Percentiles rank a stretch among this genome's conserved stretches.
Conservation (phyloP, 2,888 invertebrate genomes). For the Heteromurus nitidus region DNA sequence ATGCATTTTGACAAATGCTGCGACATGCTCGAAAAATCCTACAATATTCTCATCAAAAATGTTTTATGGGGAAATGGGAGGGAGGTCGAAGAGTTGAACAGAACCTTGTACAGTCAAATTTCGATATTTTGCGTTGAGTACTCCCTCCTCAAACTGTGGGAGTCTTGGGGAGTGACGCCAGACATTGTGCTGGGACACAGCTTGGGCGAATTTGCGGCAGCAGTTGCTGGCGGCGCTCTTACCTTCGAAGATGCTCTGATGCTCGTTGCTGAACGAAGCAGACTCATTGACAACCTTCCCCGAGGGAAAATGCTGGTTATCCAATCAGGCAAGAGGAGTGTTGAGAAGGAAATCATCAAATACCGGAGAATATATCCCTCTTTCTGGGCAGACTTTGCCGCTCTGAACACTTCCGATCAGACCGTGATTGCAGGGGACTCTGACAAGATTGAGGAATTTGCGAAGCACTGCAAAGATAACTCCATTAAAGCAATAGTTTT, state of each 20-base stretch:
- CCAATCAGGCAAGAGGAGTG: not conserved
- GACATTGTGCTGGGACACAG: conserved; percentile 55
- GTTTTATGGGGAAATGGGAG: conserved; percentile 19
- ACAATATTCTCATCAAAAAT: conserved; percentile 15
- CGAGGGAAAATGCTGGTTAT: too few species aligned
- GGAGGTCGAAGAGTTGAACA: not conserved
- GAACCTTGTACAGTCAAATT: conserved; percentile 52
- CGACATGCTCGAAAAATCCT: not conserved
- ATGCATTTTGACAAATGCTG: conserved; percentile 26
- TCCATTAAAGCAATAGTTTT: conserved; percentile 40
- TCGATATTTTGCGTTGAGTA: conserved; percentile 54
- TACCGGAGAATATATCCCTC: conserved; percentile 24
- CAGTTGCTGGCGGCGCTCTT: conserved; percentile 46
- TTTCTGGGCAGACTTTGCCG: conserved; percentile 56
- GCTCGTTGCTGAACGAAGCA: conserved; percentile 28
- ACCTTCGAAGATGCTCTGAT: conserved; percentile 33
- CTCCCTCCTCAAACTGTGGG: conserved; percentile 36
- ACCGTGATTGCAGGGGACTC: conserved; percentile 57
- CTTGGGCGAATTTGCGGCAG: conserved; percentile 55
- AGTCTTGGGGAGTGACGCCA: conserved; percentile 48
- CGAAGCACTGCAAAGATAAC: conserved; percentile 23
- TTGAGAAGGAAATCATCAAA: not conserved
- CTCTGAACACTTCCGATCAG: conserved; percentile 62
- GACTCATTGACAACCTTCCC: conserved; percentile 12
- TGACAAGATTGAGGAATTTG: conserved; percentile 12